Percentiles rank a stretch among this genome's conserved stretches.
These are phyloP conservation scores for Osmerus mordax DNA, from an alignment of 2,113 vertebrate genomes.

Conservation along the genomic window DNA sequence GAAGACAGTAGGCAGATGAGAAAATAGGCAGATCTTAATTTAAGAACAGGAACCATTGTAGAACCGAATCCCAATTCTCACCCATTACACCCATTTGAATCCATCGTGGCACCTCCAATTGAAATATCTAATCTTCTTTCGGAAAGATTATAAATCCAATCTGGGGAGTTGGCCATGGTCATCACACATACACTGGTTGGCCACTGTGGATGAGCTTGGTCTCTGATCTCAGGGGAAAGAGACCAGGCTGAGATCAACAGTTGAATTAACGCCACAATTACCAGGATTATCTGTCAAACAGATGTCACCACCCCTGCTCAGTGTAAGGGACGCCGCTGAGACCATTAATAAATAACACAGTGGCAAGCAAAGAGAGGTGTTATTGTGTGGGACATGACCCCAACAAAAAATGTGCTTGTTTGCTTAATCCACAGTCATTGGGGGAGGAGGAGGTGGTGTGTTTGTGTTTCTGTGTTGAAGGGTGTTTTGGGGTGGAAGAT, in stretches of 20 bases:
- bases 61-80: background rate
- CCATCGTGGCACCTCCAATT: conserved; percentile 29
- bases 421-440: background rate
- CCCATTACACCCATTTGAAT: conserved; percentile 7
- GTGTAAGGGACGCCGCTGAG: background rate
- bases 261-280: conserved; percentile 49
- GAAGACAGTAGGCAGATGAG: background rate
- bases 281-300: conserved; percentile 51
- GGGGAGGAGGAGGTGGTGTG: background rate
- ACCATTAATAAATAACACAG: background rate
- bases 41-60: background rate
- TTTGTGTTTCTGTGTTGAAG: background rate
- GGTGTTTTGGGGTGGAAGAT: background rate
- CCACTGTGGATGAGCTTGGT: background rate
- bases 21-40: conserved; percentile 32
- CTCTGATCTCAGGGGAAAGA: background rate
- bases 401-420: background rate
- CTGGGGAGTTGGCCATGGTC: conserved; percentile 21
- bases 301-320: conserved; percentile 34
- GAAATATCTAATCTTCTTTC: conserved; percentile 54
- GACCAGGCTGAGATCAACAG: conserved; percentile 32
- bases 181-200: background rate
- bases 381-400: conserved; percentile 1
- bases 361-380: background rate
- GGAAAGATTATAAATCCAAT: conserved; percentile 55